These are phyloP conservation scores for Aphelenchoides besseyi DNA, from an alignment of 1,140 invertebrate species.

Conservation along the genomic window DNA sequence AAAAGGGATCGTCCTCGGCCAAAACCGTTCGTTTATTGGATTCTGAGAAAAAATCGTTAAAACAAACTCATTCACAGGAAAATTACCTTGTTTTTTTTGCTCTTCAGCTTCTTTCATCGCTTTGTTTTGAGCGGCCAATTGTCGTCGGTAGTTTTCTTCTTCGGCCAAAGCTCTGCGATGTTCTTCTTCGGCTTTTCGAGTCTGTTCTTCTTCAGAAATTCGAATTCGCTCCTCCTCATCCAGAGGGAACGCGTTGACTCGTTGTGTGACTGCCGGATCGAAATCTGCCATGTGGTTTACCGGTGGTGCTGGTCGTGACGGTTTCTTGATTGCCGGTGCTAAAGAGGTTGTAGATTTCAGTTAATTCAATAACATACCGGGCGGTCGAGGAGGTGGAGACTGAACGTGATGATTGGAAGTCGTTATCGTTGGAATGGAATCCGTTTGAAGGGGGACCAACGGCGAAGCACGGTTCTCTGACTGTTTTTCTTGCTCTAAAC, in stretches of 20 bases:
- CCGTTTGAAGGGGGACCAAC: too few species aligned
- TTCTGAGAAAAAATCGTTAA: neutral
- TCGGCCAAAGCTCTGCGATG: neutral
- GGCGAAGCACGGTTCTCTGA: neutral
- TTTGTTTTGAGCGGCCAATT: neutral
- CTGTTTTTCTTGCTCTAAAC: neutral
- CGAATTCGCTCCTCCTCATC: slow-evolving; percentile 7
- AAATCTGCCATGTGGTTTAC: too few species aligned
- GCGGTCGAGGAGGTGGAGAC: too few species aligned
- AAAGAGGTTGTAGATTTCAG: too few species aligned
- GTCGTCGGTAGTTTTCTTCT: slow-evolving; percentile 8
- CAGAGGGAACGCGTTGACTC: neutral
- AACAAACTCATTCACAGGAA: neutral
- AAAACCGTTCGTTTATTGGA: neutral
- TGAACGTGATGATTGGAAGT: too few species aligned
- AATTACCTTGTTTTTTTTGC: neutral
- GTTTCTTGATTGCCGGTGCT: too few species aligned
- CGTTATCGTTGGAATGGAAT: too few species aligned
- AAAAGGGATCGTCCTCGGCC: neutral
- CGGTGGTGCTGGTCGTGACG: too few species aligned
- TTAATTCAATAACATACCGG: too few species aligned
- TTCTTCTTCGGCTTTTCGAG: neutral
- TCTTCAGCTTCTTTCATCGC: neutral
- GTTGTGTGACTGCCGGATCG: too few species aligned
- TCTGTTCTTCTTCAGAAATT: neutral